Percentiles rank a stretch among this genome's conserved stretches.
Conservation (phyloP, 2,888 invertebrate species). For the Lithosia quadra region DNA sequence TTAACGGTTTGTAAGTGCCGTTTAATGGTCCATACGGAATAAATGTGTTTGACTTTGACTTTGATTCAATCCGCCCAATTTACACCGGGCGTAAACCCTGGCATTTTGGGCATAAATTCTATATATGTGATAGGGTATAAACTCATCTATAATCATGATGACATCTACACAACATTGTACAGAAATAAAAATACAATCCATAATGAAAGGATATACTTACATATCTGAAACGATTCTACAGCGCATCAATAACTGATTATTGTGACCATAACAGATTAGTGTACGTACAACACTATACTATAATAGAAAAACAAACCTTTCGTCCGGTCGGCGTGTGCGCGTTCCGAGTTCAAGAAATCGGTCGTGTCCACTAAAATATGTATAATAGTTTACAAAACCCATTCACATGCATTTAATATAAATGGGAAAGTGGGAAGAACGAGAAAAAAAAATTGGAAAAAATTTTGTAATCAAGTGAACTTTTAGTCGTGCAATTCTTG, state of each 20-base stretch:
- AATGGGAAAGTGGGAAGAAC: not conserved
- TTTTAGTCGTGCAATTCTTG: not conserved
- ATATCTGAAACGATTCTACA: no score
- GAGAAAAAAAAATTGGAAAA: not conserved
- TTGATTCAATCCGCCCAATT: no score
- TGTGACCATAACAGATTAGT: not conserved
- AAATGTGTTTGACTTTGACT: no score
- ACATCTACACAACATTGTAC: no score
- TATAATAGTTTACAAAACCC: constrained; percentile 35
- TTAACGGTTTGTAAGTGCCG: no score
- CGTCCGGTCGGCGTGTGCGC: constrained; percentile 77
- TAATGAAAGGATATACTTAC: no score
- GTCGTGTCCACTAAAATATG: constrained; percentile 72
- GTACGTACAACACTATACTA: not conserved
- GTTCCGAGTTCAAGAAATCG: constrained; percentile 80
- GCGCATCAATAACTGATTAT: not conserved
- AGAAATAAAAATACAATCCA: no score
- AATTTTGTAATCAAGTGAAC: not conserved
- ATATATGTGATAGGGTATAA: no score
- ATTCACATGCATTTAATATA: constrained; percentile 38
- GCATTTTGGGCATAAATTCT: no score
- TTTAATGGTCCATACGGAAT: no score
- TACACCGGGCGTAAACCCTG: no score
- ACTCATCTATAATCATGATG: no score
- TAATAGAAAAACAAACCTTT: constrained; percentile 65